Percentiles rank a stretch among this genome's conserved stretches.
phyloP scores from a whole-genome alignment of 2,797 vertebrate genomes.

The Paguma larvata region DNA sequence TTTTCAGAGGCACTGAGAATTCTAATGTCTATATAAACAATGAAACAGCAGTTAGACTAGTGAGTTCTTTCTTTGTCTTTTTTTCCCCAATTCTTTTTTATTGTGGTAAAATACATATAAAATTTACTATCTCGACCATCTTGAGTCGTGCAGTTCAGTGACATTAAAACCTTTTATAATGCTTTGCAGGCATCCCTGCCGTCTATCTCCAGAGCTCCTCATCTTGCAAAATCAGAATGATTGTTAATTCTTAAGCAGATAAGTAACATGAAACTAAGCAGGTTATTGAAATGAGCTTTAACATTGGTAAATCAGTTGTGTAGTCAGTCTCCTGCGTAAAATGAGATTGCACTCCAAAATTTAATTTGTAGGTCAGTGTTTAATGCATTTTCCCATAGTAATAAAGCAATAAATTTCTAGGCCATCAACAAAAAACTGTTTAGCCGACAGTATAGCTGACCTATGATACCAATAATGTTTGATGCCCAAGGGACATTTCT shows the following conservation, averaged over 20 bases:
- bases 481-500: background rate
- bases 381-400: background rate
- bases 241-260: constrained; percentile 25
- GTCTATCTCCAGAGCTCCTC: too few relatives aligned
- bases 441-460: background rate
- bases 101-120: too few relatives aligned
- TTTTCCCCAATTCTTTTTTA: too few relatives aligned
- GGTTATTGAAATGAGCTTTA: background rate
- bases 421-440: background rate
- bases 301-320: background rate
- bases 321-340: constrained; percentile 28
- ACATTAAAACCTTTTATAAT: too few relatives aligned
- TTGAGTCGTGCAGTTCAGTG: too few relatives aligned
- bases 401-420: background rate
- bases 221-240: background rate
- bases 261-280: constrained; percentile 29
- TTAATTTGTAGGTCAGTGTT: constrained; percentile 12
- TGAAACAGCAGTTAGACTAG: background rate
- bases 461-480: background rate
- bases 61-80: too few relatives aligned
- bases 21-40: constrained; percentile 37
- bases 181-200: too few relatives aligned
- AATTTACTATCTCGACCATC: too few relatives aligned
- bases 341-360: constrained; percentile 3
- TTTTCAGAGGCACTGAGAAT: constrained; percentile 30